Evolutionary conservation across 23 tunicate genomes (phyloP).

Genomic region (Halocynthia aurantium): DNA sequence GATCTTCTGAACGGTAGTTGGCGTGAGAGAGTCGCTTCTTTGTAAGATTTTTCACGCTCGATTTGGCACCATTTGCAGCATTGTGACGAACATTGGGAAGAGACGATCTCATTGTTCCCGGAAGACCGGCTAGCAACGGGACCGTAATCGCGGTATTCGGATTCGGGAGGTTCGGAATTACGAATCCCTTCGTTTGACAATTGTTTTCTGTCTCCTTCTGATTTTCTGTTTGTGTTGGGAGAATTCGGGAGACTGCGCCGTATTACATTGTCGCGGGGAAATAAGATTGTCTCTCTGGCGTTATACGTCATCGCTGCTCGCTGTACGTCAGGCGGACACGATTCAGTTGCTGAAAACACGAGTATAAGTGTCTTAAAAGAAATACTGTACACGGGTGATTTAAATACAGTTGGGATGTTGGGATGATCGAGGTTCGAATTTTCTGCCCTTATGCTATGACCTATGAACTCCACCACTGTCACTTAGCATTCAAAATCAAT

Average conservation of each 20-base stretch:
- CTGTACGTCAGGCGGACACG: neutral
- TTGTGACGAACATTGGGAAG: constrained; percentile 16
- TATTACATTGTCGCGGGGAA: neutral
- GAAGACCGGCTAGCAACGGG: neutral
- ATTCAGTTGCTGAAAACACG: neutral
- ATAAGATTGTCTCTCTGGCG: neutral
- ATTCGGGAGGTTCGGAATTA: neutral
- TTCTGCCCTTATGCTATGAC: too few relatives aligned
- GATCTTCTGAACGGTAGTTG: constrained; percentile 13
- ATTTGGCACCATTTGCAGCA: constrained; percentile 16
- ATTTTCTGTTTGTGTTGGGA: neutral
- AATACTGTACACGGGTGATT: neutral
- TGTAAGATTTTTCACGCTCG: constrained; percentile 2
- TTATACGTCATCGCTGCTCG: constrained; percentile 6
- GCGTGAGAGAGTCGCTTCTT: constrained; percentile 6
- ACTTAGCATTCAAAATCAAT: too few relatives aligned
- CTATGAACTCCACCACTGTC: too few relatives aligned
- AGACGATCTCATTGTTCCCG: neutral
- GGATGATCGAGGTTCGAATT: too few relatives aligned
- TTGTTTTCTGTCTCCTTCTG: neutral
- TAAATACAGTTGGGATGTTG: too few relatives aligned
- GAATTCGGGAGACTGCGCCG: constrained; percentile 4
- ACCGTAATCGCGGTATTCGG: neutral
- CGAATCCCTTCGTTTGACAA: neutral
- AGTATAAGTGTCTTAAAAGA: neutral